phyloP scores from a whole-genome alignment of 1,140 invertebrate genomes.

The Theocolax elegans region DNA sequence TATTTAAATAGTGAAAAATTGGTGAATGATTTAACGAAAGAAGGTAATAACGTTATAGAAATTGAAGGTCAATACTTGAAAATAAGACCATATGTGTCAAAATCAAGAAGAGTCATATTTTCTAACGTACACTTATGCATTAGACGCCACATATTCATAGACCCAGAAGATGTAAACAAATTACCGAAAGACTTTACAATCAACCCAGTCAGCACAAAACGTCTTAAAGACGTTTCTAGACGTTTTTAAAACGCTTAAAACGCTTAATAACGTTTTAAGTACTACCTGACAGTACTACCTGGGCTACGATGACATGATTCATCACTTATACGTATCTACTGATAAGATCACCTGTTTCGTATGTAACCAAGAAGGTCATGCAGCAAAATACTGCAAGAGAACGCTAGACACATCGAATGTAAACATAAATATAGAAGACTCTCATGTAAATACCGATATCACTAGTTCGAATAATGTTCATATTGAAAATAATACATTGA shows the following conservation, averaged over 20 bases:
- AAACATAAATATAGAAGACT: too few relatives aligned
- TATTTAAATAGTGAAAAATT: not conserved
- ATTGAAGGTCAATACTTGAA: not conserved
- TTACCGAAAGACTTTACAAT: not conserved
- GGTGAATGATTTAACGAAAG: not conserved
- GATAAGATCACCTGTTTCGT: too few relatives aligned
- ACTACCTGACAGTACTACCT: too few relatives aligned
- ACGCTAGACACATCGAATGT: too few relatives aligned
- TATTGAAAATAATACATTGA: too few relatives aligned
- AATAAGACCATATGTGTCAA: not conserved
- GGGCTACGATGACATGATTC: not conserved
- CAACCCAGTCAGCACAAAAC: too few relatives aligned
- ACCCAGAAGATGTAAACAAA: not conserved
- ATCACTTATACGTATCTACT: not conserved
- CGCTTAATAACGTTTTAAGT: too few relatives aligned
- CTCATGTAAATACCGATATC: too few relatives aligned
- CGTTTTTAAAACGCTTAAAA: too few relatives aligned
- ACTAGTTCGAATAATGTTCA: too few relatives aligned
- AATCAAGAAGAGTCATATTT: not conserved
- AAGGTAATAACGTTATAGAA: not conserved
- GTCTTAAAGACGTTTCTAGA: too few relatives aligned
- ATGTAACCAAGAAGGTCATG: not conserved
- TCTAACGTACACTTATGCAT: not conserved
- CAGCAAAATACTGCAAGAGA: not conserved
- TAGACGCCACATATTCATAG: not conserved